These are phyloP conservation scores for Cetoscarus ocellatus DNA, from an alignment of 2,797 vertebrate species.

Conservation along the genomic window DNA sequence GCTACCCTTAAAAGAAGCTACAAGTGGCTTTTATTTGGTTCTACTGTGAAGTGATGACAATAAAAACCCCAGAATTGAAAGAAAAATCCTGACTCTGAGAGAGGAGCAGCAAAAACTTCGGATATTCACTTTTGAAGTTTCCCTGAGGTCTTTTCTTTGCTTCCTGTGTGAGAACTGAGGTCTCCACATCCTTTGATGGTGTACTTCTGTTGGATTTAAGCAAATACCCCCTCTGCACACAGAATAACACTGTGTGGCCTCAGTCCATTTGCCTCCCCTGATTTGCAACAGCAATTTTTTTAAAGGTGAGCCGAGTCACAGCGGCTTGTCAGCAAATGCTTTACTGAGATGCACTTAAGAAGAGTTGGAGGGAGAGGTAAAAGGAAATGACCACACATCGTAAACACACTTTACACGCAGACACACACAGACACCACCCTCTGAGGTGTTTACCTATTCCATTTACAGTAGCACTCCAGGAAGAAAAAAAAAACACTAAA, in stretches of 20 bases:
- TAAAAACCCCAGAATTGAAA: background rate
- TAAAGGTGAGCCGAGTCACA: slow-evolving; percentile 38
- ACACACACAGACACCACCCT: slow-evolving; percentile 3
- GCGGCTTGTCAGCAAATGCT: slow-evolving; percentile 36
- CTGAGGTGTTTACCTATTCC: background rate
- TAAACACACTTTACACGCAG: slow-evolving; percentile 21
- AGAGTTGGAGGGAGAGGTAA: slow-evolving; percentile 34
- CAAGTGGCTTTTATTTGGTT: too few species aligned
- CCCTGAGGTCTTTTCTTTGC: slow-evolving; percentile 9
- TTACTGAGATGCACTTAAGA: slow-evolving; percentile 40
- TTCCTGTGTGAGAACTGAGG: slow-evolving; percentile 8
- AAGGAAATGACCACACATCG: slow-evolving; percentile 29
- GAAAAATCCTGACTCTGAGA: background rate
- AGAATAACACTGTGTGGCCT: slow-evolving; percentile 8
- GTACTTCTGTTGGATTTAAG: slow-evolving; percentile 14
- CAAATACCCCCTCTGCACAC: background rate
- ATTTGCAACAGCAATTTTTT: slow-evolving; percentile 36
- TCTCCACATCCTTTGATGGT: slow-evolving; percentile 12
- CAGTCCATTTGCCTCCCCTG: slow-evolving; percentile 34
- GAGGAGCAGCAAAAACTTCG: background rate
- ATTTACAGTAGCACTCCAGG: slow-evolving; percentile 40
- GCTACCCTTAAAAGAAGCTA: background rate
- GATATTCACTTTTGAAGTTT: background rate
- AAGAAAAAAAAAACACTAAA: slow-evolving; percentile 21
- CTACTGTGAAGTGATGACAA: too few species aligned